Base-by-base conservation (phyloP, 2,113 vertebrate species). In the Aspiorhynchus laticeps region DNA sequence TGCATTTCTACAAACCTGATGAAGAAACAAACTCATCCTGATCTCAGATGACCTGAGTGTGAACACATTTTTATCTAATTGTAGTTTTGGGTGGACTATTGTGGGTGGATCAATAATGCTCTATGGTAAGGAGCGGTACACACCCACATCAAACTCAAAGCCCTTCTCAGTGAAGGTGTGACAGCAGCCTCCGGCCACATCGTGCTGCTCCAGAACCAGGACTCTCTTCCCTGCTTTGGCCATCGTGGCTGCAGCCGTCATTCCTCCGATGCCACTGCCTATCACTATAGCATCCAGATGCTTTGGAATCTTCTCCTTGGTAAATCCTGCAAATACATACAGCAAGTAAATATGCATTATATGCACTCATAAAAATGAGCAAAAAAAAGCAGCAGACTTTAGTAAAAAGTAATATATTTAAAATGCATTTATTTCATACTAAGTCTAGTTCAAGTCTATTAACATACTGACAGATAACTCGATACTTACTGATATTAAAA, bases 141-240 rank as follows among this genome's bases (percentile, higher is more conserved):
- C 90, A 97, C 96, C 97, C 12, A 95, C 95, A 1, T 97, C 97
- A 61, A 97, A 97, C 93, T 97, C 96, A 0, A 92, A 93, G 63
- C 95, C 96, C 3, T 91, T 95, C 86, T 97, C 94, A 6, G 93
- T 86, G 89, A 93, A 97, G 1, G 96, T 96, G 94, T 97, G 97
- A 88, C 96, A 96, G 92, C 96, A 96, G 14, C 97, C 97, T 4
- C 97, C 96, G 0, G 96, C 95, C 90, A 96, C 94, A 82, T 96
- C 94, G 0, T 97, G 97, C 24, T 97, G 96, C 77, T 97, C 97
- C 94, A 97, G 86, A 21, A 97, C 93, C 87, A 97, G 92, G 21
- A 97, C 96, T 85, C 83, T 87, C 90, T 94, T 95, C 7, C 96
- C 97, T 0, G 86, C 93, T 90, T 97, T 97, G 79, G 96, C 96